Percentiles rank a stretch among this genome's conserved stretches.
phyloP scores from a whole-genome alignment of 1,140 invertebrate genomes.

The Drosophila bocqueti region DNA sequence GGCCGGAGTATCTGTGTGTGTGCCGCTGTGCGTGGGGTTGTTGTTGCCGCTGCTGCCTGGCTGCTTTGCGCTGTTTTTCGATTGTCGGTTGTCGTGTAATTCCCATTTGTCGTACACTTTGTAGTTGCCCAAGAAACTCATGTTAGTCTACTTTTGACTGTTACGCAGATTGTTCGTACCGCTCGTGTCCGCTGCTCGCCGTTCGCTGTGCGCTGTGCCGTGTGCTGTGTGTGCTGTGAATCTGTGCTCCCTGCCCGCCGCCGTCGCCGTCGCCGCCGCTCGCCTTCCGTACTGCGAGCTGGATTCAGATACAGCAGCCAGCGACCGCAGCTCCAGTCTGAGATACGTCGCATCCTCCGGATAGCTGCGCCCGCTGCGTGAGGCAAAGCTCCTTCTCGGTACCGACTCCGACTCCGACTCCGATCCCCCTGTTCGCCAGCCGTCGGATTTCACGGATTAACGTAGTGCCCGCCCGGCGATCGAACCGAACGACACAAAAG shows the following conservation, averaged over 20 bases:
- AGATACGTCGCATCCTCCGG: slow-evolving; percentile 40
- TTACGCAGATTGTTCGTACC: slow-evolving; percentile 85
- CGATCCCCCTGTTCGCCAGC: slow-evolving; percentile 10
- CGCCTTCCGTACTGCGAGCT: slow-evolving; percentile 38
- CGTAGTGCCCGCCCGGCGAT: slow-evolving; percentile 27
- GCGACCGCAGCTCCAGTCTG: slow-evolving; percentile 19
- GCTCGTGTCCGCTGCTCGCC: slow-evolving; percentile 49
- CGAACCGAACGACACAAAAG: slow-evolving; percentile 19
- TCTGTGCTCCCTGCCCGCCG: slow-evolving; percentile 44
- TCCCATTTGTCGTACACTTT: slow-evolving; percentile 85
- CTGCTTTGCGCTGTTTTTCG: slow-evolving; percentile 76
- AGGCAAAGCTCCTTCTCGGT: slow-evolving; percentile 5
- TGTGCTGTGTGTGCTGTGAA: slow-evolving; percentile 47
- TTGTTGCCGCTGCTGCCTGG: slow-evolving; percentile 53
- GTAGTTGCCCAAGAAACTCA: slow-evolving; percentile 85
- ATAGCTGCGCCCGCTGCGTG: slow-evolving; percentile 23
- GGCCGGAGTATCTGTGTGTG: slow-evolving; percentile 33
- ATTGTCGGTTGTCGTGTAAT: slow-evolving; percentile 85
- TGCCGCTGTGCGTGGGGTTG: slow-evolving; percentile 43
- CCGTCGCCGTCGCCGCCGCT: slow-evolving; percentile 24
- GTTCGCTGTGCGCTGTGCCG: slow-evolving; percentile 25
- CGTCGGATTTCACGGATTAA: slow-evolving; percentile 35
- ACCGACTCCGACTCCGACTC: background rate
- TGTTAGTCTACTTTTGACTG: slow-evolving; percentile 85
- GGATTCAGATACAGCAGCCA: slow-evolving; percentile 32